Conservation (phyloP, 2,113 vertebrate genomes). For the Eublepharis macularius region DNA sequence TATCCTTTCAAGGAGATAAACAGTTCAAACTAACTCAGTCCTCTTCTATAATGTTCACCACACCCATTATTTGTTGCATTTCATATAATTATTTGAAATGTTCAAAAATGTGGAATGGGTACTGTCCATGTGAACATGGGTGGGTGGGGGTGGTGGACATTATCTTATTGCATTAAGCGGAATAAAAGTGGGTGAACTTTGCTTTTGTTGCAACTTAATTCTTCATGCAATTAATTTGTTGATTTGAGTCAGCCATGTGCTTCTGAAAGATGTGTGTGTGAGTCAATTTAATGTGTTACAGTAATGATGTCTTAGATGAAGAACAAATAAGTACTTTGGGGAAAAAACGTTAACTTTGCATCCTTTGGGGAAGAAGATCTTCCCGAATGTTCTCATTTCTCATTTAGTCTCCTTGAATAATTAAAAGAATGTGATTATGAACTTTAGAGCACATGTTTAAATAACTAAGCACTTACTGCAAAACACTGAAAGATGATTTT, state of each 20-base stretch:
- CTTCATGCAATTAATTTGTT: constrained; percentile 15
- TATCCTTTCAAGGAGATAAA: too few relatives aligned
- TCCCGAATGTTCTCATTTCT: constrained; percentile 11
- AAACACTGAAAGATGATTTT: neutral
- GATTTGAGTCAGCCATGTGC: neutral
- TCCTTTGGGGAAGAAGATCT: constrained; percentile 5
- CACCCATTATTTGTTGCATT: too few relatives aligned
- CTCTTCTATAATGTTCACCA: too few relatives aligned
- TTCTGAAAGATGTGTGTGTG: neutral
- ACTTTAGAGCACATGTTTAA: constrained; percentile 12
- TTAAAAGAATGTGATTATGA: constrained; percentile 16
- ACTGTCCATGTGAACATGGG: neutral
- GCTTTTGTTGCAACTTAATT: neutral
- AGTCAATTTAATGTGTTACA: constrained; percentile 2
- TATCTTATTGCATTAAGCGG: neutral
- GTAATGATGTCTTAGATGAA: constrained; percentile 15
- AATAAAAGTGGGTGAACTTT: neutral
- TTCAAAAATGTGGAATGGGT: neutral
- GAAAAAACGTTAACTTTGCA: neutral
- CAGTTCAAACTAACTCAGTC: too few relatives aligned
- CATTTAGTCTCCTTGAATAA: constrained; percentile 8
- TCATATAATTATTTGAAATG: too few relatives aligned
- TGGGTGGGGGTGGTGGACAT: too few relatives aligned
- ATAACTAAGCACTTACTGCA: neutral
- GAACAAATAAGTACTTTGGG: neutral